phyloP scores from a whole-genome alignment of 1,140 invertebrate species.

The Radopholus similis region DNA sequence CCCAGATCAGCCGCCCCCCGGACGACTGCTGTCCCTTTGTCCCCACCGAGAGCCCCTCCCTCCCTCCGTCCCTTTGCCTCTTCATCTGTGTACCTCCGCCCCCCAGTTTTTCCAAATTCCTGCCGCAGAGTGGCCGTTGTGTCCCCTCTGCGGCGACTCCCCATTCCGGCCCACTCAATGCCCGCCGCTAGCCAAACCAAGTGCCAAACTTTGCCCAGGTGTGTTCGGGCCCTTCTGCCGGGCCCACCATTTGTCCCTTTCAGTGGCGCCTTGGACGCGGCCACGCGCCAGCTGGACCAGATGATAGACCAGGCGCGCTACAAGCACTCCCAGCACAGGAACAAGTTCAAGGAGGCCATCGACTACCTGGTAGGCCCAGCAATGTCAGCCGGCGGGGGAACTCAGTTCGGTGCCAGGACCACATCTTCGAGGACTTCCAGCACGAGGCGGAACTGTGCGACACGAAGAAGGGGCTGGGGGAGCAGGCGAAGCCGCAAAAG shows the following conservation, averaged over 20 bases:
- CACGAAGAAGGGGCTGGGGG: conserved; percentile 1
- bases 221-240: neutral
- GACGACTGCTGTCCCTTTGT: too few species aligned
- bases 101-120: too few species aligned
- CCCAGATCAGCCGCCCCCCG: too few species aligned
- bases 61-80: too few species aligned
- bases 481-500: neutral
- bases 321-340: conserved; percentile 52
- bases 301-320: conserved; percentile 56
- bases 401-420: too few species aligned
- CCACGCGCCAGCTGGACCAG: conserved; percentile 52
- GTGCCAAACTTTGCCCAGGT: neutral
- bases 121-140: too few species aligned
- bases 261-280: conserved; percentile 51
- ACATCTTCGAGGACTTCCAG: conserved; percentile 59
- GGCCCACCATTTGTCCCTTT: conserved; percentile 19
- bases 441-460: conserved; percentile 38
- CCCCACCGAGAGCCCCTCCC: too few species aligned
- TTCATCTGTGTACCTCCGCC: too few species aligned
- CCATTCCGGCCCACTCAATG: neutral
- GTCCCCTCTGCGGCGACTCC: too few species aligned
- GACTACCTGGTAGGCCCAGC: too few species aligned
- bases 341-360: conserved; percentile 60
- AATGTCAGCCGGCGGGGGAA: too few species aligned
- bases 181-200: neutral